These are phyloP conservation scores for Horisme vitalbata DNA, from an alignment of 2,888 invertebrate genomes.

Conservation along the genomic window DNA sequence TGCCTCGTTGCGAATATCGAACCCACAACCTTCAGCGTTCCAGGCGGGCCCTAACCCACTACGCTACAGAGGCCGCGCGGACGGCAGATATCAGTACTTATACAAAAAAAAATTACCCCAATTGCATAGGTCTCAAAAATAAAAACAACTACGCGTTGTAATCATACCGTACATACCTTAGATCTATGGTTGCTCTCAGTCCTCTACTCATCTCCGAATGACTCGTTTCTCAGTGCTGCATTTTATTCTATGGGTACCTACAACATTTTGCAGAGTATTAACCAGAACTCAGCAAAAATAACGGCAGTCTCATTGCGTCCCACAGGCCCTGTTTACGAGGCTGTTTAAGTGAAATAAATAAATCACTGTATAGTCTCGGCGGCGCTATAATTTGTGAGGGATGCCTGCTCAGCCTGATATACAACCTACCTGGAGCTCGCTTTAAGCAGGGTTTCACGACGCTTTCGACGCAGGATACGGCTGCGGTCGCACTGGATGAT, in stretches of 20 bases:
- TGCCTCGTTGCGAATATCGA: too few relatives aligned
- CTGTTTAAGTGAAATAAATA: conserved; percentile 75
- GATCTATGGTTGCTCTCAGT: too few relatives aligned
- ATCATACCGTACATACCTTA: too few relatives aligned
- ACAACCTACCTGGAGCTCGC: conserved; percentile 41
- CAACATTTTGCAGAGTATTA: neutral
- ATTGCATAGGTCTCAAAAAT: too few relatives aligned
- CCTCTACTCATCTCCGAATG: too few relatives aligned
- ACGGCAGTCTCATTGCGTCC: conserved; percentile 23
- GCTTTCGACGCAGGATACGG: conserved; percentile 19
- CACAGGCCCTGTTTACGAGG: conserved; percentile 55
- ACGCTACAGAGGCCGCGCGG: too few relatives aligned
- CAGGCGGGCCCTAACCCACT: too few relatives aligned
- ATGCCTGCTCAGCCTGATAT: conserved; percentile 59
- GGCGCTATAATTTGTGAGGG: conserved; percentile 61
- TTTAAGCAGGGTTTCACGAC: conserved; percentile 40
- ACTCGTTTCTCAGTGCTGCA: too few relatives aligned
- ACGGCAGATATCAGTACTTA: too few relatives aligned
- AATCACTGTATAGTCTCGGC: conserved; percentile 56
- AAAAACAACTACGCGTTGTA: too few relatives aligned
- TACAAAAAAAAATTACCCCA: too few relatives aligned
- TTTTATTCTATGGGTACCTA: neutral
- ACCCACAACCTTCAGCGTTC: too few relatives aligned
- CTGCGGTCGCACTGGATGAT: conserved; percentile 2
- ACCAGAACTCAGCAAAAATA: conserved; percentile 10